phyloP scores from a whole-genome alignment of 2,797 vertebrate species.

The Gobionotothen gibberifrons region DNA sequence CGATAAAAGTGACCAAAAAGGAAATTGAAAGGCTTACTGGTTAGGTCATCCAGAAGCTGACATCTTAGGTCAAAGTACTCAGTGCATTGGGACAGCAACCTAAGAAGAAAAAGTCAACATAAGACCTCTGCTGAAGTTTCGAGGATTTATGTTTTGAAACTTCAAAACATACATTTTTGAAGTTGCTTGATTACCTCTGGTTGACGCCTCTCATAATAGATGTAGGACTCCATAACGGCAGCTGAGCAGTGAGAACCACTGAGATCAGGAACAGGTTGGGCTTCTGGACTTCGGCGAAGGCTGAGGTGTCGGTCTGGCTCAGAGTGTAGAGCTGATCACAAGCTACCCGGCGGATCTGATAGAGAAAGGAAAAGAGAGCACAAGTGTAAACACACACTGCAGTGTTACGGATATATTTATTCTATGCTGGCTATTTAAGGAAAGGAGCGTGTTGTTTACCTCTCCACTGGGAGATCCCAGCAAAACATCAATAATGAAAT shows the following conservation, averaged over 20 bases:
- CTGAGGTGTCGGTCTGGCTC: conserved; percentile 95
- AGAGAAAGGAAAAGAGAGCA: not conserved
- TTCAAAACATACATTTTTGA: too few relatives aligned
- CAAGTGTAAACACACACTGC: not conserved
- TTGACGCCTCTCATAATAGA: conserved; percentile 99
- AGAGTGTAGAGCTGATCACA: conserved; percentile 98
- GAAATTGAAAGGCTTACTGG: conserved; percentile 86
- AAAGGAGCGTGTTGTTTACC: conserved; percentile 79
- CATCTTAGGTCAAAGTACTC: conserved; percentile 98
- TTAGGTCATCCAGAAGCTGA: conserved; percentile 96
- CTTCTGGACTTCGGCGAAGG: conserved; percentile 94
- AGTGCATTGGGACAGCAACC: conserved; percentile 95
- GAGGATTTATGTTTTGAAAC: not conserved
- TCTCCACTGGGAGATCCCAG: conserved; percentile 96
- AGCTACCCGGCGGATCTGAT: conserved; percentile 95
- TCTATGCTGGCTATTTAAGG: not conserved
- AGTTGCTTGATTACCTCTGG: conserved; percentile 89
- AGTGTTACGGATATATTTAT: not conserved
- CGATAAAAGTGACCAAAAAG: not conserved
- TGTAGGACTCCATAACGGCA: conserved; percentile 98
- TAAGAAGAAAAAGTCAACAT: conserved; percentile 64
- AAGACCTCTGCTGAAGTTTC: not conserved
- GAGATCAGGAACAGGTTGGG: conserved; percentile 96
- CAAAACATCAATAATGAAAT: conserved; percentile 97
- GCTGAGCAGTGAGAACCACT: conserved; percentile 94